Evolutionary conservation across 2,888 invertebrate genomes (phyloP).

Genomic region (Catocala nupta): DNA sequence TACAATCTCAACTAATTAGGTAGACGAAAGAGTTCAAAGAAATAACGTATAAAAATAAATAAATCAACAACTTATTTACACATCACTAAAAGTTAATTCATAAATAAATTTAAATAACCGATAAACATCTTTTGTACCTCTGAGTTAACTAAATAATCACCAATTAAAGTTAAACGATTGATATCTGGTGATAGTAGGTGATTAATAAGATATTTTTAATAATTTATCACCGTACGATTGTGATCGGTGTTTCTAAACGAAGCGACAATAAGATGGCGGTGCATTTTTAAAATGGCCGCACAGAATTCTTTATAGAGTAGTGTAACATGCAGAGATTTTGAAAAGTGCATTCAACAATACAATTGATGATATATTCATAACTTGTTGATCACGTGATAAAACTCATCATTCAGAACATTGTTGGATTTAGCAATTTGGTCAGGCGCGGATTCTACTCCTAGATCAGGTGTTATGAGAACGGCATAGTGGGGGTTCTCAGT

Average conservation of each 20-base stretch:
- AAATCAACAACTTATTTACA: slow-evolving; percentile 24
- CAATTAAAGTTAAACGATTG: slow-evolving; percentile 75
- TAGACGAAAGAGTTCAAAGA: slow-evolving; percentile 3
- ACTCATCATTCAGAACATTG: too few relatives aligned
- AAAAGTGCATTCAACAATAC: too few relatives aligned
- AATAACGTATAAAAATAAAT: slow-evolving; percentile 1
- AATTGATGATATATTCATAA: too few relatives aligned
- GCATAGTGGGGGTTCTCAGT: too few relatives aligned
- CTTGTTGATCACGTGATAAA: too few relatives aligned
- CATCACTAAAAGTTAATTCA: slow-evolving; percentile 44
- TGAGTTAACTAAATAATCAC: slow-evolving; percentile 72
- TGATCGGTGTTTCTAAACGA: slow-evolving; percentile 67
- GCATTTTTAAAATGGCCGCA: slow-evolving; percentile 72
- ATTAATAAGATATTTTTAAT: slow-evolving; percentile 81
- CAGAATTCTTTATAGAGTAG: slow-evolving; percentile 67
- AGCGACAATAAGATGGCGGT: slow-evolving; percentile 68
- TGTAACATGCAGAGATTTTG: slow-evolving; percentile 37
- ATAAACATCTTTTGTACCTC: slow-evolving; percentile 55
- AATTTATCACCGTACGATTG: slow-evolving; percentile 79
- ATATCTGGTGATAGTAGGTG: slow-evolving; percentile 72
- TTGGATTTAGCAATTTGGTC: too few relatives aligned
- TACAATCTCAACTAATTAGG: slow-evolving; percentile 12
- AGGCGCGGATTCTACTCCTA: too few relatives aligned
- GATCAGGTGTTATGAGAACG: too few relatives aligned
- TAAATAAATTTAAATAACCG: slow-evolving; percentile 48